Percentiles rank a stretch among this genome's conserved stretches.
Conservation (phyloP, 2,888 invertebrate species). For the Cerastoderma edule region DNA sequence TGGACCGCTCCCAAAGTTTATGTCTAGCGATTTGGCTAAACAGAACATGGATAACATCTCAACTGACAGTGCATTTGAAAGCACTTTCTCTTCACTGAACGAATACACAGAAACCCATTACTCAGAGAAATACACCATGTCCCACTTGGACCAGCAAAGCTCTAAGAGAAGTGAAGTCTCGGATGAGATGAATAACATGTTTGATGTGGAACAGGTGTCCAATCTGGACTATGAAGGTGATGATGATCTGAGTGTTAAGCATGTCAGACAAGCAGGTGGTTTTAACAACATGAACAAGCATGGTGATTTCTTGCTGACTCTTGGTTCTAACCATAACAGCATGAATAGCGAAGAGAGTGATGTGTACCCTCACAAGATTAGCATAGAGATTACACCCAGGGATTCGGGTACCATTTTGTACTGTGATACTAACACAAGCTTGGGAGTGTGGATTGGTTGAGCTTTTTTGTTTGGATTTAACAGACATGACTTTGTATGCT, state of each 20-base stretch:
- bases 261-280: neutral
- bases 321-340: constrained; percentile 36
- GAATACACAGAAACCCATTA: constrained; percentile 50
- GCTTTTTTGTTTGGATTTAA: too few species aligned
- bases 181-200: constrained; percentile 55
- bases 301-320: constrained; percentile 22
- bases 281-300: constrained; percentile 35
- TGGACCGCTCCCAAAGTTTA: constrained; percentile 54
- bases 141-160: constrained; percentile 49
- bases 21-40: constrained; percentile 35
- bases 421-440: too few species aligned
- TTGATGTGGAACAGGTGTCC: constrained; percentile 55
- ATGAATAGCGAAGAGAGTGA: constrained; percentile 31
- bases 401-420: constrained; percentile 13
- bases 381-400: constrained; percentile 51
- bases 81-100: constrained; percentile 42
- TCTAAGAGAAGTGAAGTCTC: constrained; percentile 49
- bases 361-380: constrained; percentile 29
- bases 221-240: constrained; percentile 51
- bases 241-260: neutral
- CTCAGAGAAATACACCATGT: constrained; percentile 51
- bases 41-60: constrained; percentile 51
- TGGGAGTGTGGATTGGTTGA: too few species aligned
- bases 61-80: constrained; percentile 56
- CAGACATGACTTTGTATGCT: too few species aligned